These are phyloP conservation scores for Poeciliopsis occidentalis DNA, from an alignment of 2,113 vertebrate genomes.

Conservation along the genomic window DNA sequence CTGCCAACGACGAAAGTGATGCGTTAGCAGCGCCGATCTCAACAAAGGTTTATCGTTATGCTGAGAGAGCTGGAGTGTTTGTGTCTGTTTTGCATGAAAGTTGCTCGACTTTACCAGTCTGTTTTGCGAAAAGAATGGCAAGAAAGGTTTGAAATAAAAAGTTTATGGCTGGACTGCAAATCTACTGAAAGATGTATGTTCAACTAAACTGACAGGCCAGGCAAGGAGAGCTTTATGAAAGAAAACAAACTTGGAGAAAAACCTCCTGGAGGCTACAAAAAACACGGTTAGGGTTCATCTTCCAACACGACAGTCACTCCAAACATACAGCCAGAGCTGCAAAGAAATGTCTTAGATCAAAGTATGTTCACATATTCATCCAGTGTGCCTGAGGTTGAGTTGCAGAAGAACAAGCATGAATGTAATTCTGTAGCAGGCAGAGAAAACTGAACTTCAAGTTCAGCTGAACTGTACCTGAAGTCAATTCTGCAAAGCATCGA, in stretches of 20 bases:
- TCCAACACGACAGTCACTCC: background rate
- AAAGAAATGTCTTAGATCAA: background rate
- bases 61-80: background rate
- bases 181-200: background rate
- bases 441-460: background rate
- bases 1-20: constrained; percentile 50
- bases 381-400: background rate
- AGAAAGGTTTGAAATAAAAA: background rate
- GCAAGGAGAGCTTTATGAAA: background rate
- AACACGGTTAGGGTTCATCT: background rate
- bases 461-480: background rate
- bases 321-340: background rate
- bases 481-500: background rate
- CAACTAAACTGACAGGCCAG: background rate
- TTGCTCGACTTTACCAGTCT: background rate
- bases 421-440: background rate
- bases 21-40: constrained; percentile 42
- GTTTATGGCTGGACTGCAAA: background rate
- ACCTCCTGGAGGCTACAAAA: background rate
- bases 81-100: background rate
- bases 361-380: background rate
- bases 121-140: background rate
- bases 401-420: background rate
- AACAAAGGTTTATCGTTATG: constrained; percentile 26
- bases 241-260: background rate